These are phyloP conservation scores for Agrochola circellaris DNA, from an alignment of 2,888 invertebrate genomes.

Conservation along the genomic window DNA sequence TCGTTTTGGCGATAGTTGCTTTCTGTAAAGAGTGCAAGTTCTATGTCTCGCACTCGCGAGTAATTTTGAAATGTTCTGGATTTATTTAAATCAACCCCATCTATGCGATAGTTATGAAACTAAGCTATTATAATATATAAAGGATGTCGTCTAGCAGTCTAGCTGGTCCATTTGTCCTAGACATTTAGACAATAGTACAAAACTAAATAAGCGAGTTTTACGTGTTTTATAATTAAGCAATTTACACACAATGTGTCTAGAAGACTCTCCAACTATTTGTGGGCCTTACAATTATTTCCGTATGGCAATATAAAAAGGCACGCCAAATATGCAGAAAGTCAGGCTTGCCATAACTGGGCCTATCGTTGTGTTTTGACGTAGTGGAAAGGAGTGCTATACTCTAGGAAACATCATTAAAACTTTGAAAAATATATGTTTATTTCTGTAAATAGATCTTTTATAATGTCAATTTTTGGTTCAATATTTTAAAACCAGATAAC, in stretches of 20 bases:
- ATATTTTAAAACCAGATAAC: background rate
- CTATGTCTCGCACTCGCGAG: background rate
- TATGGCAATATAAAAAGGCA: background rate
- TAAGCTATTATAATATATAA: constrained; percentile 2
- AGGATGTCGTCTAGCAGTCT: constrained; percentile 47
- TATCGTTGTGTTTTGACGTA: background rate
- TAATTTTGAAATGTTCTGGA: background rate
- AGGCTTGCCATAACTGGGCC: background rate
- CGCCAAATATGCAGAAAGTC: background rate
- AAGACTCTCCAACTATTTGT: background rate
- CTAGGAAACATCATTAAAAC: background rate
- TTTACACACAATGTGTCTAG: constrained; percentile 25
- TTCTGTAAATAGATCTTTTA: background rate
- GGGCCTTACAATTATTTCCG: background rate
- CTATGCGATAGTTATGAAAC: constrained; percentile 2
- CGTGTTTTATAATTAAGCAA: constrained; percentile 29
- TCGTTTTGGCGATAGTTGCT: background rate
- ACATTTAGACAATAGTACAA: constrained; percentile 29
- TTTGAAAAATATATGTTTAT: background rate
- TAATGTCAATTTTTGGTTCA: no score
- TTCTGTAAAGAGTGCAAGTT: background rate
- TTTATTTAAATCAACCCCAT: constrained; percentile 23
- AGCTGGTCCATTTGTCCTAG: constrained; percentile 11
- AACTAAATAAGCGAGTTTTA: background rate
- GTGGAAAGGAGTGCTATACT: background rate